phyloP scores from a whole-genome alignment of 1,140 invertebrate genomes.

The Gryllus bimaculatus region DNA sequence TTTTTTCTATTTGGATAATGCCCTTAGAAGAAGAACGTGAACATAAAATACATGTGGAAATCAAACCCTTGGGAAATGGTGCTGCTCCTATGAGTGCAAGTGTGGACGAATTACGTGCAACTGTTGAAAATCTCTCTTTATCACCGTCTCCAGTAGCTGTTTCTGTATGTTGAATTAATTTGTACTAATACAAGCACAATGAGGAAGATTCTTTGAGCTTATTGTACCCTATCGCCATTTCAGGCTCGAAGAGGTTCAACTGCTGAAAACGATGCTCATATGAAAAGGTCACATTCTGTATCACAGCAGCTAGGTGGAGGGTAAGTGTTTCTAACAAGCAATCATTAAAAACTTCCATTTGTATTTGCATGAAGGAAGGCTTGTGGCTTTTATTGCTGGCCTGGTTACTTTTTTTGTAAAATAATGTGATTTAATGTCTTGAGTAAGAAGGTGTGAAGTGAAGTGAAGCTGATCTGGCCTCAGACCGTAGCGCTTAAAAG shows the following conservation, averaged over 20 bases:
- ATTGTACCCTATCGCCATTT: background rate
- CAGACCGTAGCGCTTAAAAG: background rate
- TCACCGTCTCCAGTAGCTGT: conserved; percentile 72
- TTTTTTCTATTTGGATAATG: background rate
- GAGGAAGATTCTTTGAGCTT: too few species aligned
- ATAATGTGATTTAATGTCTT: too few species aligned
- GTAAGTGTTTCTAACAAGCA: background rate
- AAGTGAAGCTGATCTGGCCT: too few species aligned
- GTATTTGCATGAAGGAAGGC: background rate
- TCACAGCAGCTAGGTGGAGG: conserved; percentile 59
- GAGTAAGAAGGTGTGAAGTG: too few species aligned
- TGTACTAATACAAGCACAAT: too few species aligned
- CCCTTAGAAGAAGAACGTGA: conserved; percentile 64
- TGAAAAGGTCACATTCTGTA: conserved; percentile 69
- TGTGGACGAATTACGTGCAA: conserved; percentile 85
- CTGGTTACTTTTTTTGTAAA: too few species aligned
- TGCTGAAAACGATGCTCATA: conserved; percentile 52
- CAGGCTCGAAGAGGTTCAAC: conserved; percentile 46
- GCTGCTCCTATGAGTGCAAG: conserved; percentile 80
- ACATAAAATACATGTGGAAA: conserved; percentile 86
- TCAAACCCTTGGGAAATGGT: conserved; percentile 86
- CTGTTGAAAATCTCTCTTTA: conserved; percentile 82
- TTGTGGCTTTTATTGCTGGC: background rate
- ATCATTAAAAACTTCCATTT: background rate
- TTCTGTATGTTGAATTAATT: conserved; percentile 34